A percentile compares a stretch with the other conserved stretches of the same genome.
These are phyloP conservation scores for Orestias chungarensis DNA, from an alignment of 2,797 vertebrate genomes.

Conservation along the genomic window DNA sequence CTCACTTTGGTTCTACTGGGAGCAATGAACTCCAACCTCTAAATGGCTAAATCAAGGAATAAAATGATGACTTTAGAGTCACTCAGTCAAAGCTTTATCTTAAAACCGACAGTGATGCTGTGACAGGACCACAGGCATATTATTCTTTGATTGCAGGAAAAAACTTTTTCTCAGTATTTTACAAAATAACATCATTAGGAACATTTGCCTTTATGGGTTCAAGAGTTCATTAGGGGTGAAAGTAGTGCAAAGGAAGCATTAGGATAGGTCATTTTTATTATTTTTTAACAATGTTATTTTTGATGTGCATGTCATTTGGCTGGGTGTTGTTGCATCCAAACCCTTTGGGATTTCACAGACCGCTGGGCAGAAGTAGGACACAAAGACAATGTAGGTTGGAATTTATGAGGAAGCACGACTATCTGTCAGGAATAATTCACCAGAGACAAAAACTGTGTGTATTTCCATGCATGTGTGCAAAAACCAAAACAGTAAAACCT, in stretches of 20 bases:
- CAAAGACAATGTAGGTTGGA: conserved; percentile 60
- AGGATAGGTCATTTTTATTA: not conserved
- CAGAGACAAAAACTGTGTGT: conserved; percentile 37
- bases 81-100: no score
- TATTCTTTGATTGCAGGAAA: not conserved
- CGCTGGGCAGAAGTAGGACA: conserved; percentile 52
- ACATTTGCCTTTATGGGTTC: not conserved
- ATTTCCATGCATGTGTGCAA: conserved; percentile 10
- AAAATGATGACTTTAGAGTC: no score
- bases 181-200: not conserved
- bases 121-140: not conserved
- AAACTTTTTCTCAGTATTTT: not conserved
- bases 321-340: conserved; percentile 6
- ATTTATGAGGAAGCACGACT: conserved; percentile 47
- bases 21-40: not conserved
- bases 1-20: not conserved
- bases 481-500: conserved; percentile 23
- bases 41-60: not conserved
- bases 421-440: conserved; percentile 56
- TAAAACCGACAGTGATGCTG: not conserved
- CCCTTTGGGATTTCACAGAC: conserved; percentile 17
- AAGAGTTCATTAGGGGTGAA: not conserved
- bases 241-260: not conserved
- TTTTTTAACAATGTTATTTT: conserved; percentile 5
- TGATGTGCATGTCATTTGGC: conserved; percentile 17